Evolutionary conservation across 2,797 vertebrate species (phyloP).

Genomic region (Clangula hyemalis): DNA sequence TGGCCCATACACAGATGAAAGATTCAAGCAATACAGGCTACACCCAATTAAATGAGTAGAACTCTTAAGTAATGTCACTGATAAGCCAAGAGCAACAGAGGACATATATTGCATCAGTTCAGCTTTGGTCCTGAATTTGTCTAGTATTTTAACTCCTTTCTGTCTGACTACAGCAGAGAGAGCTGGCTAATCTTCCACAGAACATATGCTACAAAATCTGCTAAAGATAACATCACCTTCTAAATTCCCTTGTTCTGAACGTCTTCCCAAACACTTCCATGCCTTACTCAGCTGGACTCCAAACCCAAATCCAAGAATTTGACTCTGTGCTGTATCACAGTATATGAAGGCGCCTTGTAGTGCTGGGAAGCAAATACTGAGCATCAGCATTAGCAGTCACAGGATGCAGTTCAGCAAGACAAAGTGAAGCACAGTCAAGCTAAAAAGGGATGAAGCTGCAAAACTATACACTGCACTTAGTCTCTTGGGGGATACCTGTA

Average conservation of each 20-base stretch:
- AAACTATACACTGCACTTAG: not conserved
- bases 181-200: conserved; percentile 16
- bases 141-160: not conserved
- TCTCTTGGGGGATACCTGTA: not conserved
- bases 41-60: not conserved
- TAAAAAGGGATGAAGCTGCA: not conserved
- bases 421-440: not conserved
- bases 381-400: not conserved
- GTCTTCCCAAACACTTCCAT: not conserved
- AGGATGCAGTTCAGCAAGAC: not conserved
- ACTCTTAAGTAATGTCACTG: not conserved
- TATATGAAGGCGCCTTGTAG: not conserved
- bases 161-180: conserved; percentile 17
- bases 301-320: not conserved
- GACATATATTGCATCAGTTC: not conserved
- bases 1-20: not conserved
- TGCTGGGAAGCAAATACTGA: not conserved
- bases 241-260: conserved; percentile 21
- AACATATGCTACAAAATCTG: conserved; percentile 18
- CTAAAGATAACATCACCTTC: not conserved
- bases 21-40: not conserved
- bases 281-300: not conserved
- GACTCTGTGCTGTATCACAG: not conserved
- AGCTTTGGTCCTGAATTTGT: not conserved
- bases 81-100: not conserved